Evolutionary conservation across 2,113 vertebrate genomes (phyloP), one percentile per base, ranked within the genome.

Genomic region (Cyrtonyx montezumae): DNA sequence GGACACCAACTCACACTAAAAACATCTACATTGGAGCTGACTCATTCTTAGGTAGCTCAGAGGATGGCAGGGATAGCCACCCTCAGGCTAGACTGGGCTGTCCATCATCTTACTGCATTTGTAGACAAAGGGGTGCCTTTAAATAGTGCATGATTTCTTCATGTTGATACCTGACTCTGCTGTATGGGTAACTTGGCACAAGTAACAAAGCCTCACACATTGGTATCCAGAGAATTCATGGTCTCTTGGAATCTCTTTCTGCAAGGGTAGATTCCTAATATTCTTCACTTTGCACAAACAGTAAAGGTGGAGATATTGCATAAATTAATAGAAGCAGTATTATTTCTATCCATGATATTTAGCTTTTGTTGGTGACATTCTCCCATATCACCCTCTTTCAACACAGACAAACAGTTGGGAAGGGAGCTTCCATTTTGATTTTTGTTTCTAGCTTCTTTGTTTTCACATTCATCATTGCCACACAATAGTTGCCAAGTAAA

Each of bases 401-500:
- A 75, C 12, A 77, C 22, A 71, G 16, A 56, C 8, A 88, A 91
- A 80, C 16, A 87, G 43, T 56, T 53, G 48, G 53, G 36, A 69
- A 86, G 36, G n/a, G 30, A 32, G 3, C 8, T 88, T 93, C 66
- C 49, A 56, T 88, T 79, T 81, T 53, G 19, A 28, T 70, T 69
- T 20, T 13, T 79, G 12, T 58, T 83, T 90, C 63, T 88, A 83
- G 61, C 10, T 34, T 83, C 70, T 91, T 87, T 94, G 40, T 91
- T 95, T 94, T 71, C n/a, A 42, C 53, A 62, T 93, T 76, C 65
- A 87, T 80, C 42, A 63, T 23, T 63, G 48, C 20, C 34, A 26
- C 34, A 74, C 26, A 90, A 51, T 63, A 62, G 43, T n/a, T 94
- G 67, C 71, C 89, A 87, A 70, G 13, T 59, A 79, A 90, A 78